phyloP scores from a whole-genome alignment of 2,797 vertebrate genomes.

The Lepus oiostolus region DNA sequence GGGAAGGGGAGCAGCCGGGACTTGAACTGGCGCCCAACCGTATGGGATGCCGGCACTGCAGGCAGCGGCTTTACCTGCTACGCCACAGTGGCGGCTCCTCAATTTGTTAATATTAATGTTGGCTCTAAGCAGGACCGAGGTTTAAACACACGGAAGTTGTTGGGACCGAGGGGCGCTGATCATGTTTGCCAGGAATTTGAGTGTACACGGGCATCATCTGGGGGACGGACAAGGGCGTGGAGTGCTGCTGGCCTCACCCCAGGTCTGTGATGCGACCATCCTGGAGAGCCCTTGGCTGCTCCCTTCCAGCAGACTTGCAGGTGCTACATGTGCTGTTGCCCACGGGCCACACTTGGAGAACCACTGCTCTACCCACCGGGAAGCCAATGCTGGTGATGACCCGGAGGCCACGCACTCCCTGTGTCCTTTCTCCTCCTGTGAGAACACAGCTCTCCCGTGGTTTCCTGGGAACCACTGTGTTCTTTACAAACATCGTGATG shows the following conservation, averaged over 20 bases:
- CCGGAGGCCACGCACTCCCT: background rate
- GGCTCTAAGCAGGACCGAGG: background rate
- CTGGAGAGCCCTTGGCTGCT: background rate
- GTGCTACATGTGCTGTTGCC: background rate
- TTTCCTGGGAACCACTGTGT: background rate
- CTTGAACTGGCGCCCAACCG: too few relatives aligned
- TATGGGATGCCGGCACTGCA: too few relatives aligned
- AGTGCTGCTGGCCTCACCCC: background rate
- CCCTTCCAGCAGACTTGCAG: background rate
- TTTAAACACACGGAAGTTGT: background rate
- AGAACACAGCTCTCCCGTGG: background rate
- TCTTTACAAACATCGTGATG: constrained; percentile 27
- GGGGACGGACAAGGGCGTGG: background rate
- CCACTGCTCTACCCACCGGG: background rate
- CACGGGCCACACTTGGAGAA: background rate
- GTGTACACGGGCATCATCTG: background rate
- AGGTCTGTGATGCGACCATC: background rate
- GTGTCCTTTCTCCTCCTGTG: background rate
- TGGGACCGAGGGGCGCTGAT: background rate
- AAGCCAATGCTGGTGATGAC: background rate
- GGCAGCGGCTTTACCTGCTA: too few relatives aligned
- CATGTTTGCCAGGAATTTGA: background rate
- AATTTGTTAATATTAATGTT: background rate
- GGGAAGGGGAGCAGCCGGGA: too few relatives aligned
- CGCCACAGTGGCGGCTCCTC: too few relatives aligned